Evolutionary conservation across 2,888 invertebrate species (phyloP), one percentile per base, ranked within the genome.

Genomic region (Scrobipalpa costella): DNA sequence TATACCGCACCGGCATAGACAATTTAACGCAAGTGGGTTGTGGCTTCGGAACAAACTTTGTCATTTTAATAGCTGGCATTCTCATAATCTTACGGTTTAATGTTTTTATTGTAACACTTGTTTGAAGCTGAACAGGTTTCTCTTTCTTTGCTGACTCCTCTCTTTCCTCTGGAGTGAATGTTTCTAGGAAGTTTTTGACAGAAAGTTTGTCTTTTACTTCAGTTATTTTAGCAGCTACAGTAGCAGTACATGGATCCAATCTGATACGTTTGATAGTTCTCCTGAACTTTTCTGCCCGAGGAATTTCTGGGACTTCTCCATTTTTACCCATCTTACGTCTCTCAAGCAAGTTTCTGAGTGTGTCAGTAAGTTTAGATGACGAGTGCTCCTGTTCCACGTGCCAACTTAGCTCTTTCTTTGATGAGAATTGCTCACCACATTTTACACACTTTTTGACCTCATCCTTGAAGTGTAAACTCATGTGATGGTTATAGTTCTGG

Each of bases 401-500:
- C 1, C 69, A 57, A 0, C 77, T 71, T 0, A 91, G 68, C 15
- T 78, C 77, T 0, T 69, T 66, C 9, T 75, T 80, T 0, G 81
- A 79, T 55, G 70, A 73, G 49, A 89, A 91, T 0, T 68, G 69
- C 58, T 73, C 68, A 0, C 73, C 70, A 40, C 90, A 90, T 66
- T 90, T 90, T 0, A 88, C 80, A 61, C 90, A 90, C 15, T 76
- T 78, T 27, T 86, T 81, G 0, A 64, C 63, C 5, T 78, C 76
- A 13, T 75, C 75, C 47, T 76, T 80, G 6, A 75, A 77, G 61
- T 89, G 90, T 7, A 81, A 67, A n/a, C 75, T 80, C 58, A 84
- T 70, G 47, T 91, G 90, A 11, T 86, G 82, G n/a, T 86, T 77
- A 34, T 80, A 88, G 61, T 90, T 88, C 63, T 90, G 87, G 27